Conservation (phyloP, 2,888 invertebrate species). For the Andrena chrysosceles region DNA sequence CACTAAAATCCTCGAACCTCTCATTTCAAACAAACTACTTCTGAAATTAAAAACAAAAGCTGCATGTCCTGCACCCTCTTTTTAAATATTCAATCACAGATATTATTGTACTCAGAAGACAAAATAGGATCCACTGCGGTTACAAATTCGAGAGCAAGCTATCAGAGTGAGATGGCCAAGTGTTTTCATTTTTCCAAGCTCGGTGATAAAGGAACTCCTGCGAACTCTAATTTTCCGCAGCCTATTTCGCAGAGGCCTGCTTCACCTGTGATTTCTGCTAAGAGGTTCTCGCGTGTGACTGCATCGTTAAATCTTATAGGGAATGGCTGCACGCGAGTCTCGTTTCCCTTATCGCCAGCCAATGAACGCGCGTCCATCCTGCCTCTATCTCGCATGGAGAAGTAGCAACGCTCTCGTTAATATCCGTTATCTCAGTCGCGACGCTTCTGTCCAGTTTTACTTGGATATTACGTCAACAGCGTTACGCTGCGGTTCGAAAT, state of each 20-base stretch:
- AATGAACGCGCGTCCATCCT: constrained; percentile 2
- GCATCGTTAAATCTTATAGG: constrained; percentile 43
- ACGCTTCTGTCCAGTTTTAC: constrained; percentile 37
- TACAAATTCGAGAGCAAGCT: no score
- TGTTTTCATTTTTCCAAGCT: background rate
- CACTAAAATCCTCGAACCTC: background rate
- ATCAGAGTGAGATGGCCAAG: background rate
- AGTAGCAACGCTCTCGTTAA: constrained; percentile 7
- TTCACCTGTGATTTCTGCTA: background rate
- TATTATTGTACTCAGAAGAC: no score
- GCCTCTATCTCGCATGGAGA: background rate
- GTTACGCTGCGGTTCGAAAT: constrained; percentile 36
- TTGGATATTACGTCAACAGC: constrained; percentile 49
- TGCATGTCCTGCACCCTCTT: no score
- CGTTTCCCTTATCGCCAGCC: constrained; percentile 46
- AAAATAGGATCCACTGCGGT: no score
- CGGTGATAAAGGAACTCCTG: background rate
- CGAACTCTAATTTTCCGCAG: background rate
- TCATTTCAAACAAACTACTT: no score
- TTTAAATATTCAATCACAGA: no score
- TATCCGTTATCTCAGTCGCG: constrained; percentile 17
- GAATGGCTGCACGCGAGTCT: constrained; percentile 5
- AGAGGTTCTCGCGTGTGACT: constrained; percentile 26
- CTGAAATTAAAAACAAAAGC: no score
- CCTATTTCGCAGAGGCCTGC: background rate